Conservation (phyloP, 2,113 vertebrate genomes). For the Equus przewalskii region DNA sequence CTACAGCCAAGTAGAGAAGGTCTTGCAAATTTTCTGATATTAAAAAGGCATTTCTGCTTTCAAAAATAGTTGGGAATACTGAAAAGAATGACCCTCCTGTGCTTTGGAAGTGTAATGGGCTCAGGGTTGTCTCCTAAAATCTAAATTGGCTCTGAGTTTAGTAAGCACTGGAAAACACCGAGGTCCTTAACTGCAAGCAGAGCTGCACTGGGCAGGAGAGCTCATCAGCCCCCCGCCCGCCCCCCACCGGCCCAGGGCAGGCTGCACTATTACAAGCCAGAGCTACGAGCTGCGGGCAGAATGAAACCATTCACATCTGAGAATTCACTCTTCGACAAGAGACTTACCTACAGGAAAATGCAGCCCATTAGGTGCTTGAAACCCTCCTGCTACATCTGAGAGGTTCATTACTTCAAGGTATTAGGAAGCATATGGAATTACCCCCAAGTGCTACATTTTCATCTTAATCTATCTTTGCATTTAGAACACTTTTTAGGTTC, state of each 20-base stretch:
- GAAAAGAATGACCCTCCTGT: not conserved
- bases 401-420: no score
- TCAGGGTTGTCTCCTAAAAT: not conserved
- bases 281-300: not conserved
- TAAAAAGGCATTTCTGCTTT: slow-evolving; percentile 35
- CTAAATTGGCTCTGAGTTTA: not conserved
- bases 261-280: not conserved
- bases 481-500: not conserved
- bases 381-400: not conserved
- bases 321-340: not conserved
- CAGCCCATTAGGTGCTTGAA: not conserved
- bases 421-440: not conserved
- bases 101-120: slow-evolving; percentile 16
- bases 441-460: not conserved
- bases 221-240: not conserved
- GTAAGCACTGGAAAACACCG: not conserved
- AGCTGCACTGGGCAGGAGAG: not conserved
- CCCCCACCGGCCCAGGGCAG: not conserved
- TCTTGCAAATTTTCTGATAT: not conserved
- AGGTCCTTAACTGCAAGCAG: no score
- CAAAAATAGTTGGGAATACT: not conserved
- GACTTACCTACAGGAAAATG: not conserved
- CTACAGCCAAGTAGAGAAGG: not conserved
- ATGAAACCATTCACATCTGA: not conserved
- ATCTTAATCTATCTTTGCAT: not conserved